Percentiles rank a stretch among this genome's conserved stretches.
These are phyloP conservation scores for Colaptes auratus DNA, from an alignment of 2,113 vertebrate genomes.

Conservation along the genomic window DNA sequence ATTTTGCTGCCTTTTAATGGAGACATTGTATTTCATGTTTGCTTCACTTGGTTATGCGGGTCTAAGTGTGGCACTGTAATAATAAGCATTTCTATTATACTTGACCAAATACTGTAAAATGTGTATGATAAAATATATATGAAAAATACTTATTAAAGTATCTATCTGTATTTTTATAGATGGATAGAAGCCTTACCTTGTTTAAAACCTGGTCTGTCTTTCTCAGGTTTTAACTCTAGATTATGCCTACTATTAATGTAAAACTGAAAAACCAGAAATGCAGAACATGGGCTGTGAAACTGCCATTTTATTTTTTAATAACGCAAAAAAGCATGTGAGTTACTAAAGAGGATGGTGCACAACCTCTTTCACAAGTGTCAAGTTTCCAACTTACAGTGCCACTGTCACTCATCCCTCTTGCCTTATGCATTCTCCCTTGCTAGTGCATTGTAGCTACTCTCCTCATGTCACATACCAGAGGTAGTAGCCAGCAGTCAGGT, in stretches of 20 bases:
- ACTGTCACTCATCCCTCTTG: not conserved
- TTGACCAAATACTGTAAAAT: not conserved
- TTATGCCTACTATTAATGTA: not conserved
- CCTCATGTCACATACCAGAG: not conserved
- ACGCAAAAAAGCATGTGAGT: not conserved
- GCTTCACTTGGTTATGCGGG: not conserved
- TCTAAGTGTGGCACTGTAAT: not conserved
- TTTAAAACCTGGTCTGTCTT: not conserved
- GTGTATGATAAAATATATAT: not conserved
- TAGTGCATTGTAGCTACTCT: not conserved
- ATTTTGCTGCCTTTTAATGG: constrained; percentile 37
- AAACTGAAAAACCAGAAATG: not conserved
- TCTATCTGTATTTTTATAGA: not conserved
- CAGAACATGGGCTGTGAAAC: not conserved
- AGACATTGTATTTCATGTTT: constrained; percentile 16
- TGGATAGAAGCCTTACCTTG: not conserved
- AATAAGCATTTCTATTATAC: not conserved
- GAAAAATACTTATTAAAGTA: not conserved
- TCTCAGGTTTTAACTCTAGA: not conserved
- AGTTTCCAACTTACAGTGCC: accelerated
- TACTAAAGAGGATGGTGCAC: not conserved
- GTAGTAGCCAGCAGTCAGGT: not conserved
- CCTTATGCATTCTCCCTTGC: not conserved
- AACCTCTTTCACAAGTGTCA: not conserved
- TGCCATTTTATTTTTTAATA: not conserved